A percentile compares a stretch with the other conserved stretches of the same genome.
Conservation (phyloP, 1,140 invertebrate species). For the Drosophila athabasca region DNA sequence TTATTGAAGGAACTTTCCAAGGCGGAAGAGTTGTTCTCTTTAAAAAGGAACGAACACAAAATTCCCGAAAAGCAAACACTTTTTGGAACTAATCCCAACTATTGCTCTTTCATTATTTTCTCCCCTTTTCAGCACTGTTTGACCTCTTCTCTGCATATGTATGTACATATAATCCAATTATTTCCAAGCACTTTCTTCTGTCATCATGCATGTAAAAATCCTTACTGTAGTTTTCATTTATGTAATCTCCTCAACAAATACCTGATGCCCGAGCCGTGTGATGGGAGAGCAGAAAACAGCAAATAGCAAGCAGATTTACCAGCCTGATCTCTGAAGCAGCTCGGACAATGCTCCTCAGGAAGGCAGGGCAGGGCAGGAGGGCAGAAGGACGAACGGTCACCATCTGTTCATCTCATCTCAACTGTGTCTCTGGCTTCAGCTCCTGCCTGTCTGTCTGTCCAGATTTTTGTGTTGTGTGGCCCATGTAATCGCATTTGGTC, state of each 20-base stretch:
- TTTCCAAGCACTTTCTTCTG: constrained; percentile 16
- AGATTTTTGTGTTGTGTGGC: constrained; percentile 45
- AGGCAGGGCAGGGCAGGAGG: constrained; percentile 9
- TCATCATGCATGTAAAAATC: constrained; percentile 43
- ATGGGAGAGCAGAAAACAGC: constrained; percentile 21
- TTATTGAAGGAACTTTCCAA: no score
- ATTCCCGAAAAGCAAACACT: no score
- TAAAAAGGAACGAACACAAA: no score
- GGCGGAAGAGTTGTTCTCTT: no score
- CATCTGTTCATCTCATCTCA: constrained; percentile 36
- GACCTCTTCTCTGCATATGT: background rate
- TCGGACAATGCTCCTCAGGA: constrained; percentile 39
- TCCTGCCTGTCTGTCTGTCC: constrained; percentile 6
- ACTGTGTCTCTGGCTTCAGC: background rate
- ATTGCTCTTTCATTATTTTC: background rate
- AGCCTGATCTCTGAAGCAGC: constrained; percentile 45
- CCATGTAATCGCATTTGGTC: constrained; percentile 73
- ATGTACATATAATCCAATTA: constrained; percentile 9
- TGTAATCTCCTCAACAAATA: constrained; percentile 38
- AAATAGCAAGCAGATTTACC: constrained; percentile 31
- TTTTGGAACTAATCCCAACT: background rate
- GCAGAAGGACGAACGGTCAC: background rate
- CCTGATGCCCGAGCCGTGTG: constrained; percentile 24
- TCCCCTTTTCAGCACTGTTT: background rate
- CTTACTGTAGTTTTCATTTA: constrained; percentile 43